Percentiles rank a stretch among this genome's conserved stretches.
phyloP scores from a whole-genome alignment of 2,888 invertebrate genomes.

The Portevinia maculata region DNA sequence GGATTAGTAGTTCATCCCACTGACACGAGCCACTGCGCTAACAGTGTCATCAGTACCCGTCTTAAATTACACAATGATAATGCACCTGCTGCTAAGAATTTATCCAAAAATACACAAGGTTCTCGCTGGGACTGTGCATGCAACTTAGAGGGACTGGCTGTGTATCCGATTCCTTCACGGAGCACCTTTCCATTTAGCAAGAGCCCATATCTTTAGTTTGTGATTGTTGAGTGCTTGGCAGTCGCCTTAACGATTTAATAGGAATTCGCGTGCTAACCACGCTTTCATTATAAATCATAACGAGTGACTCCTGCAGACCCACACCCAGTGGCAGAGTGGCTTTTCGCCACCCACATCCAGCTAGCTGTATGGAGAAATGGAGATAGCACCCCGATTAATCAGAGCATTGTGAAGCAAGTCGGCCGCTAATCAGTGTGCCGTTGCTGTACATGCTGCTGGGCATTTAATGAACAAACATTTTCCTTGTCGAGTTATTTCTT shows the following conservation, averaged over 20 bases:
- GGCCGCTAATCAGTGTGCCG: slow-evolving; percentile 60
- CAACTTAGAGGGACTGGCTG: slow-evolving; percentile 7
- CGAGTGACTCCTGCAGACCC: slow-evolving; percentile 15
- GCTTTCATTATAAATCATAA: slow-evolving; percentile 58
- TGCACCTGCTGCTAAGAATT: slow-evolving; percentile 8
- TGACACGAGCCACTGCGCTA: too few species aligned
- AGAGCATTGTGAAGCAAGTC: slow-evolving; percentile 57
- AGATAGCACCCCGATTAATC: slow-evolving; percentile 68
- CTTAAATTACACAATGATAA: slow-evolving; percentile 28
- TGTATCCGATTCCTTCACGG: not conserved
- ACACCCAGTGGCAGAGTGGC: slow-evolving; percentile 19
- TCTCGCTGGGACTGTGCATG: slow-evolving; percentile 13
- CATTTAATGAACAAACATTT: slow-evolving; percentile 66
- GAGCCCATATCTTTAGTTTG: slow-evolving; percentile 45
- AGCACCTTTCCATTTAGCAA: slow-evolving; percentile 4
- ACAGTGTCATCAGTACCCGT: too few species aligned
- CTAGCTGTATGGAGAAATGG: slow-evolving; percentile 43
- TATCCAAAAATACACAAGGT: slow-evolving; percentile 7
- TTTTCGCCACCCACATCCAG: slow-evolving; percentile 1
- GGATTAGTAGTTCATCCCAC: too few species aligned
- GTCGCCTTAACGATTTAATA: slow-evolving; percentile 23
- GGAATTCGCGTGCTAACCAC: slow-evolving; percentile 56
- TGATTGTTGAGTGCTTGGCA: slow-evolving; percentile 18
- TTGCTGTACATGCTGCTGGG: slow-evolving; percentile 59
- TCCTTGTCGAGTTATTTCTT: slow-evolving; percentile 30